Conservation (phyloP, 2,113 vertebrate genomes). For the Indri indri region DNA sequence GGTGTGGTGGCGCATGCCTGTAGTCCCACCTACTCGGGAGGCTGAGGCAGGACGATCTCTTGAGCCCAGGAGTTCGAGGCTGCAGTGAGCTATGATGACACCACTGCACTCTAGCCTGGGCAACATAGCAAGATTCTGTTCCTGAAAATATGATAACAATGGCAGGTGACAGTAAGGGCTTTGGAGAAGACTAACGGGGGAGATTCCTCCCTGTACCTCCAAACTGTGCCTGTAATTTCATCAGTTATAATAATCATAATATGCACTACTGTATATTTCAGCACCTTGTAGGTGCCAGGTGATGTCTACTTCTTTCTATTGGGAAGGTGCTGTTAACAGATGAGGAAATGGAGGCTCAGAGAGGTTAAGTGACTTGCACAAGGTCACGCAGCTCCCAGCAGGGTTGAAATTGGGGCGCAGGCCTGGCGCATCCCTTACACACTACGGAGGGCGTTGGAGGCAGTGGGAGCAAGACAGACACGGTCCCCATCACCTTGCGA, state of each 20-base stretch:
- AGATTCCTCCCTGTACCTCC: not conserved
- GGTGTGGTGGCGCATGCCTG: no score
- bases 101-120: no score
- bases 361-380: not conserved
- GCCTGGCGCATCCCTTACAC: not conserved
- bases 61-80: no score
- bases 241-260: no score
- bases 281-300: accelerated
- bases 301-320: not conserved
- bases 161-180: not conserved
- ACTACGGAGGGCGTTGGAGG: not conserved
- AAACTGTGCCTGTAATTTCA: not conserved
- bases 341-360: not conserved
- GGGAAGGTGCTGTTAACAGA: not conserved
- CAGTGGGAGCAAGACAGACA: not conserved
- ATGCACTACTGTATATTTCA: accelerated
- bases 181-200: not conserved
- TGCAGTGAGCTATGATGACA: no score
- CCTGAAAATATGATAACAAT: no score
- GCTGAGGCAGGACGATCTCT: no score
- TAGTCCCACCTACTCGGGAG: no score
- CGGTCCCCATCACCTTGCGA: not conserved
- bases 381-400: not conserved
- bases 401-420: not conserved
- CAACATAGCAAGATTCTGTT: no score